Evolutionary conservation across 2,797 vertebrate species (phyloP).

Genomic region (Enteromius anoplus): DNA sequence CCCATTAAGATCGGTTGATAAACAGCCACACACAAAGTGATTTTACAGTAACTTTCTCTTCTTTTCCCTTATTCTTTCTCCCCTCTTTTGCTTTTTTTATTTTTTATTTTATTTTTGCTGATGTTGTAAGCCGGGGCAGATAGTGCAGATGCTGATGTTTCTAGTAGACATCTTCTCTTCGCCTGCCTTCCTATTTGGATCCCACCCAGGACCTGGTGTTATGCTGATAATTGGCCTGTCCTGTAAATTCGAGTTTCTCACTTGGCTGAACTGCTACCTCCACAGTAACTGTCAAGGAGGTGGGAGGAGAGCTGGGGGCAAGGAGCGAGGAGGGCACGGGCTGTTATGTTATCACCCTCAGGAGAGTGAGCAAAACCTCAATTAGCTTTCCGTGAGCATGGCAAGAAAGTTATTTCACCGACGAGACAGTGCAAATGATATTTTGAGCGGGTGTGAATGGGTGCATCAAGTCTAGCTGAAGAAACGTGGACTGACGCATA

Average conservation of each 20-base stretch:
- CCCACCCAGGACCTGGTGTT: constrained; percentile 73
- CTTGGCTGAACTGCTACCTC: constrained; percentile 72
- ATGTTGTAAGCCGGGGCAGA: constrained; percentile 64
- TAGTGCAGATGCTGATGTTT: constrained; percentile 59
- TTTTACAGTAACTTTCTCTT: constrained; percentile 13
- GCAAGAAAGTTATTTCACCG: constrained; percentile 68
- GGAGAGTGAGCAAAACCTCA: constrained; percentile 64
- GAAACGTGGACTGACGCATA: constrained; percentile 29
- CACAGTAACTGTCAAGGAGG: constrained; percentile 64
- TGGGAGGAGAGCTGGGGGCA: constrained; percentile 33
- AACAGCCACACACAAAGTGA: constrained; percentile 39
- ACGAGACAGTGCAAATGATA: constrained; percentile 69
- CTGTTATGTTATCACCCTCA: constrained; percentile 67
- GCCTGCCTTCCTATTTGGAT: constrained; percentile 66
- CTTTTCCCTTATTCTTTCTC: constrained; percentile 47
- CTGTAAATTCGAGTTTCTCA: constrained; percentile 74
- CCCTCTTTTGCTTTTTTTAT: constrained; percentile 9
- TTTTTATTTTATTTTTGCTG: constrained; percentile 36
- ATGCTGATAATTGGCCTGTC: constrained; percentile 75
- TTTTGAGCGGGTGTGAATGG: constrained; percentile 68
- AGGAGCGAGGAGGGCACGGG: constrained; percentile 50
- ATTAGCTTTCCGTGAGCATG: constrained; percentile 67
- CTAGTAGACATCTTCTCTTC: constrained; percentile 57
- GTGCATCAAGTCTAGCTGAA: constrained; percentile 56
- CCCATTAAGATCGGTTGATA: not conserved